Evolutionary conservation across 2,888 invertebrate species (phyloP).

Genomic region (Achlya flavicornis): DNA sequence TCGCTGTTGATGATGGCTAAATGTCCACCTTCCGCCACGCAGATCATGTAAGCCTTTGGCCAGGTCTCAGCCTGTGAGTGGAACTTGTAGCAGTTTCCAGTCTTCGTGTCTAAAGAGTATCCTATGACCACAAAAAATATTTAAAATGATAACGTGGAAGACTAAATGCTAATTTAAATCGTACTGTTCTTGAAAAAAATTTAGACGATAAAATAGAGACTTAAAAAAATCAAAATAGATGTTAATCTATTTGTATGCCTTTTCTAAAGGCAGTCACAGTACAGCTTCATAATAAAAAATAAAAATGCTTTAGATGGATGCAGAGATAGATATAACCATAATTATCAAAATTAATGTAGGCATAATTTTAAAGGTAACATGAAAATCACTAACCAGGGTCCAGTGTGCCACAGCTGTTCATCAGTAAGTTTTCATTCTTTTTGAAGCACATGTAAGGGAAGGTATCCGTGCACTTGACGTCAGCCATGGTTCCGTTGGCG

Average conservation of each 20-base stretch:
- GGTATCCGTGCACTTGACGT: slow-evolving; percentile 31
- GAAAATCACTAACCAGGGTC: slow-evolving; percentile 31
- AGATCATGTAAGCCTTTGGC: slow-evolving; percentile 33
- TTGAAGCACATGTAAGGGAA: slow-evolving; percentile 42
- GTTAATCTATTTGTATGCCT: too few relatives aligned
- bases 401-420: slow-evolving; percentile 42
- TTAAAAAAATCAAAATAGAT: too few relatives aligned
- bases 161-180: too few relatives aligned
- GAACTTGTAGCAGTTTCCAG: slow-evolving; percentile 42
- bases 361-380: slow-evolving; percentile 4
- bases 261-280: too few relatives aligned
- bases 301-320: too few relatives aligned
- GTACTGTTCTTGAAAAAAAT: too few relatives aligned
- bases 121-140: slow-evolving; percentile 15
- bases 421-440: slow-evolving; percentile 30
- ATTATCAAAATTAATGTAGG: too few relatives aligned
- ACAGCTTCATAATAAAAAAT: too few relatives aligned
- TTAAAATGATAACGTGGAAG: neutral
- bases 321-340: too few relatives aligned
- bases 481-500: slow-evolving; percentile 31
- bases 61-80: slow-evolving; percentile 29
- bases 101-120: slow-evolving; percentile 28
- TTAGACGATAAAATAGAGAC: too few relatives aligned
- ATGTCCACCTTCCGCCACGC: slow-evolving; percentile 35
- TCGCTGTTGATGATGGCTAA: slow-evolving; percentile 39